Evolutionary conservation across 2,888 invertebrate genomes (phyloP).

Genomic region (Acleris sparsana): DNA sequence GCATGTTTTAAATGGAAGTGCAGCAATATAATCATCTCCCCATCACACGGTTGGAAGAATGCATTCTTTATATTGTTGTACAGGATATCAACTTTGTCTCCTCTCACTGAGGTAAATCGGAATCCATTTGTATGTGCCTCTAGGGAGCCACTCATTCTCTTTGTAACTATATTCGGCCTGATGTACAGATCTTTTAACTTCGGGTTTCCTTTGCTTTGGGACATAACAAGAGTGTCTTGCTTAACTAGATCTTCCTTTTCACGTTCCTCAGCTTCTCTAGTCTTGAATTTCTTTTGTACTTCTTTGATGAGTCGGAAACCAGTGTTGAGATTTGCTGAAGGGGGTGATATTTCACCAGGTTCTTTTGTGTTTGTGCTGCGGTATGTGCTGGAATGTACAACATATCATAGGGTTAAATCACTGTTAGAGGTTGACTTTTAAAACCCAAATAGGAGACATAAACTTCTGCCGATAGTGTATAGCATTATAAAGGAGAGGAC

Average conservation of each 20-base stretch:
- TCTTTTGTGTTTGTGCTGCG: conserved; percentile 98
- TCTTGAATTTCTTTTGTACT: conserved; percentile 99
- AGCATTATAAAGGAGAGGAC: no score
- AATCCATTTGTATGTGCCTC: conserved; percentile 99
- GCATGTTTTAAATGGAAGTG: conserved; percentile 99
- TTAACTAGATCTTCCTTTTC: conserved; percentile 99
- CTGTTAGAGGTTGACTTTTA: no score
- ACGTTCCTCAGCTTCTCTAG: conserved; percentile 98
- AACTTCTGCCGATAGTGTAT: no score
- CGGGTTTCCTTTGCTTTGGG: conserved; percentile 98
- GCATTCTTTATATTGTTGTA: conserved; percentile 99
- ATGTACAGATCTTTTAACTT: conserved; percentile 99
- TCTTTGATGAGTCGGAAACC: conserved; percentile 99
- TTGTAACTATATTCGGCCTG: conserved; percentile 98
- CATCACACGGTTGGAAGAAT: conserved; percentile 99
- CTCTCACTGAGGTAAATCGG: conserved; percentile 98
- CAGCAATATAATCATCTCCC: conserved; percentile 99
- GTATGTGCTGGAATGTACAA: conserved; percentile 88
- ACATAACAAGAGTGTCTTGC: conserved; percentile 97
- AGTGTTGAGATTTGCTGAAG: conserved; percentile 97
- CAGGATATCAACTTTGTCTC: conserved; percentile 99
- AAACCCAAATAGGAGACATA: no score
- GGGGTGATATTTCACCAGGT: conserved; percentile 96
- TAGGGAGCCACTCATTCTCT: conserved; percentile 95
- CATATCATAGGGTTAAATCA: conserved; percentile 6